phyloP scores from a whole-genome alignment of 1,140 invertebrate genomes.

The Drosophila kikkawai region DNA sequence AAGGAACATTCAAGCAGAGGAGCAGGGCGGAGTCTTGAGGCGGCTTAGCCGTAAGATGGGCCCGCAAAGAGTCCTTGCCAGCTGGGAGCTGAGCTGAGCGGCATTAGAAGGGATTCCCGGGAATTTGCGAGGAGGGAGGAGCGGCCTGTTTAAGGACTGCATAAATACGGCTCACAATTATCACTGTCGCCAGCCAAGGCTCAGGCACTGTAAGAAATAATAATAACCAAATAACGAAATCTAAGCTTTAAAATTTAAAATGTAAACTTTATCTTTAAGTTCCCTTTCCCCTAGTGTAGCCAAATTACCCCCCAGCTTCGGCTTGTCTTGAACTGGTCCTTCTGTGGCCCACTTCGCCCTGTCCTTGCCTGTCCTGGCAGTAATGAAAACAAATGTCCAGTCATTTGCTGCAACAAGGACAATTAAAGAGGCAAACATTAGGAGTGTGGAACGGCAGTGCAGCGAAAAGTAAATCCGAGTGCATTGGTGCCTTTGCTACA shows the following conservation, averaged over 20 bases:
- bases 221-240: background rate
- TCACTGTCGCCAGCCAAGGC: slow-evolving; percentile 28
- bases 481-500: slow-evolving; percentile 35
- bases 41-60: slow-evolving; percentile 66
- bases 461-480: slow-evolving; percentile 56
- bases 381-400: slow-evolving; percentile 70
- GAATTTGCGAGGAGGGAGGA: slow-evolving; percentile 16
- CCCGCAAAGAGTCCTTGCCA: slow-evolving; percentile 60
- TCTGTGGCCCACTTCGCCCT: background rate
- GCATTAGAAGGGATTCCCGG: slow-evolving; percentile 68
- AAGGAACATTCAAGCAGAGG: slow-evolving; percentile 9
- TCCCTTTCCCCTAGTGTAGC: slow-evolving; percentile 28
- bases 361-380: slow-evolving; percentile 26
- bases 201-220: background rate
- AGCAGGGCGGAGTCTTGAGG: slow-evolving; percentile 45
- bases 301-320: slow-evolving; percentile 37
- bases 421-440: slow-evolving; percentile 49
- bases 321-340: slow-evolving; percentile 6
- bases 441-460: slow-evolving; percentile 19
- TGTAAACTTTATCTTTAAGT: background rate
- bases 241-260: background rate
- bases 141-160: slow-evolving; percentile 32
- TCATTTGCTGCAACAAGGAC: slow-evolving; percentile 42
- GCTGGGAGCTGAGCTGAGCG: slow-evolving; percentile 28
- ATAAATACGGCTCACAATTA: slow-evolving; percentile 75